These are phyloP conservation scores for Manis crassicaudata DNA, from an alignment of 2,797 vertebrate species.

Conservation along the genomic window DNA sequence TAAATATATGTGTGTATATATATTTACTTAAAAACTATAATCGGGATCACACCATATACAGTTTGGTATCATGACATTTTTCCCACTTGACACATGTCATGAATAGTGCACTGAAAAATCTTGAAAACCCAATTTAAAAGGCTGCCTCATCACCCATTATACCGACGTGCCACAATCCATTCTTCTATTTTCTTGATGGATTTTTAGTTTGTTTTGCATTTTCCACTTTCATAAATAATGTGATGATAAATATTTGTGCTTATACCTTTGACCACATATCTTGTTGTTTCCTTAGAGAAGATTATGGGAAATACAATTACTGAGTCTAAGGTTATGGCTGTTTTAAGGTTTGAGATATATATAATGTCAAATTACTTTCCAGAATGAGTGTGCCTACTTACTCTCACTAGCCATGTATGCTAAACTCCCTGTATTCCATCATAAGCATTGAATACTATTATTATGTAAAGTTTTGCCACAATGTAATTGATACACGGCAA, in stretches of 20 bases:
- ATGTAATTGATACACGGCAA: background rate
- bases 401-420: background rate
- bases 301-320: constrained; percentile 68
- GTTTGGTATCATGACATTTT: background rate
- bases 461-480: background rate
- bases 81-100: background rate
- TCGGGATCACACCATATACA: background rate
- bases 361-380: constrained; percentile 60
- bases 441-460: background rate
- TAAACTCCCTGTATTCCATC: no score
- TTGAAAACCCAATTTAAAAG: constrained; percentile 18
- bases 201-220: background rate
- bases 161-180: background rate
- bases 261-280: constrained; percentile 23
- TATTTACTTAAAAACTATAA: background rate
- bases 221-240: constrained; percentile 2
- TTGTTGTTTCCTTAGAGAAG: constrained; percentile 68
- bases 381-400: constrained; percentile 24
- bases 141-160: background rate
- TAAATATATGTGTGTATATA: no score
- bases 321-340: constrained; percentile 68
- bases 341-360: constrained; percentile 65
- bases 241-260: background rate
- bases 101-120: background rate
- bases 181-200: constrained; percentile 1